Evolutionary conservation across 2,888 invertebrate genomes (phyloP).

Genomic region (Flexamia atlantica): DNA sequence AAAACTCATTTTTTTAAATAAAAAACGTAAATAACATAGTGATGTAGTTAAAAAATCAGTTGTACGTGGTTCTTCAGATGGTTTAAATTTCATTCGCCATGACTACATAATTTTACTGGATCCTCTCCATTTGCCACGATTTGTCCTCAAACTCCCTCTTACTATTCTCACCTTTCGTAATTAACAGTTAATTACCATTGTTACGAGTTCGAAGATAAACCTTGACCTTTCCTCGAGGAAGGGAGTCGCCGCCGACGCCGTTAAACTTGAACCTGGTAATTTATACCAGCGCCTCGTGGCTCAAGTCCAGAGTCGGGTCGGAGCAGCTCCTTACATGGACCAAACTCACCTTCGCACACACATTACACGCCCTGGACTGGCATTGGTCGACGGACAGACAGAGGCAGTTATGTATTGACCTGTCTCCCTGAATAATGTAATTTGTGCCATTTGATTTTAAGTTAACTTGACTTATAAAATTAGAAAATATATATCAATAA

Average conservation of each 20-base stretch:
- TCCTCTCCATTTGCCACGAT: neutral
- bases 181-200: constrained; percentile 8
- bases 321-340: constrained; percentile 18
- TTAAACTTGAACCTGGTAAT: constrained; percentile 3
- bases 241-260: neutral
- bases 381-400: too few species aligned
- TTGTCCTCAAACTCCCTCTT: neutral
- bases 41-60: too few species aligned
- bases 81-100: too few species aligned
- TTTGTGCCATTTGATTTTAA: too few species aligned
- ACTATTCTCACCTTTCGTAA: neutral
- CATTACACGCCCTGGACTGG: too few species aligned
- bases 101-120: neutral
- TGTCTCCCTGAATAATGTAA: too few species aligned
- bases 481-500: too few species aligned
- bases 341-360: constrained; percentile 1
- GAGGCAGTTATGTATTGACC: too few species aligned
- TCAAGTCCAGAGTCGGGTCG: neutral
- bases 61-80: too few species aligned
- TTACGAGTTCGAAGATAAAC: neutral
- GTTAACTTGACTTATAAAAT: too few species aligned
- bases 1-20: too few species aligned
- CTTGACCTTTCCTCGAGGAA: constrained; percentile 14
- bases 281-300: neutral
- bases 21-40: too few species aligned